Evolutionary conservation across 1,140 invertebrate genomes (phyloP).

Genomic region (Pteromalus puparum): DNA sequence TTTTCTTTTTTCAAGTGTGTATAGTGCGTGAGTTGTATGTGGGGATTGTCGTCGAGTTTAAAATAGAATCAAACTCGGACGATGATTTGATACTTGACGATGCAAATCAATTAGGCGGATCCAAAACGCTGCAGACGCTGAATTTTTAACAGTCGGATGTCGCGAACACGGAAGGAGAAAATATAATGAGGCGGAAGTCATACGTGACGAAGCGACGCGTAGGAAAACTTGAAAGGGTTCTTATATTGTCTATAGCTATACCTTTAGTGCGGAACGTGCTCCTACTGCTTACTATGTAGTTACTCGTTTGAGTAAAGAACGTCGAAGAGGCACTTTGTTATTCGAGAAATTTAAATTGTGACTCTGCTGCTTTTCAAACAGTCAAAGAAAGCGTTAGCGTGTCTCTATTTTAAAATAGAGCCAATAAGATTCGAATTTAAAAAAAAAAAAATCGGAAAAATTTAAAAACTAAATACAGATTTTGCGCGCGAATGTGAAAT

Average conservation of each 20-base stretch:
- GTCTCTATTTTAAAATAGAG: no score
- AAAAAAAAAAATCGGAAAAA: no score
- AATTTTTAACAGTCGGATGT: slow-evolving; percentile 32
- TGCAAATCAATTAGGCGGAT: not conserved
- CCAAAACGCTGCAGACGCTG: not conserved
- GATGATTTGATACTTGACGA: not conserved
- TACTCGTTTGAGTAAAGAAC: no score
- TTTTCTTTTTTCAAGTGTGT: not conserved
- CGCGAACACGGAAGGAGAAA: slow-evolving; percentile 17
- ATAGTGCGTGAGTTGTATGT: no score
- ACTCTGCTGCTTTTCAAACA: no score
- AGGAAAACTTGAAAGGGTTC: not conserved
- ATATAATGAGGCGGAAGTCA: slow-evolving; percentile 20
- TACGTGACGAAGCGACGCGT: slow-evolving; percentile 29
- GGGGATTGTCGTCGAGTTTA: not conserved
- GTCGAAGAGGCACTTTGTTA: no score
- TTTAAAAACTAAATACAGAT: not conserved
- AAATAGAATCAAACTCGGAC: not conserved
- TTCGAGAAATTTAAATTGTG: no score
- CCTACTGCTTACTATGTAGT: no score
- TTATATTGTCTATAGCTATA: not conserved
- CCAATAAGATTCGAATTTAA: no score
- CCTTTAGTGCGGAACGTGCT: no score
- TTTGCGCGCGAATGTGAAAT: not conserved
- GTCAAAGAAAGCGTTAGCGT: no score